Base-by-base conservation (phyloP, 2,888 invertebrate genomes). In the Philaethria dido region DNA sequence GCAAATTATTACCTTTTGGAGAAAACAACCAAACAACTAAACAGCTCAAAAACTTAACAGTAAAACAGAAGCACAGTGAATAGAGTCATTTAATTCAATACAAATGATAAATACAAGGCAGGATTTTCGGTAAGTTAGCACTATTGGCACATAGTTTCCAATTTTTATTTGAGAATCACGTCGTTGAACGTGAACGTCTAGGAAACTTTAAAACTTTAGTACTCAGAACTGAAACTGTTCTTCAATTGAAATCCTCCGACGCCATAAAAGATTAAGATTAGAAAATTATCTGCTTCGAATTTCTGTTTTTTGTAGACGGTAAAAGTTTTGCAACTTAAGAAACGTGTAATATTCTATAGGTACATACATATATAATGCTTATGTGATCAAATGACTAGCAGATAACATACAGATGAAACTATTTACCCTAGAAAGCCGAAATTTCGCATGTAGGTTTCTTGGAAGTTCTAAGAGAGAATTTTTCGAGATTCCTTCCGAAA, bases 111-210 rank as follows among this genome's bases (percentile, higher is more conserved):
- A 47, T 57, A 39, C 44, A 57, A 55, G 11, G 6, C 18, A 16
- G 20, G 39, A 42, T 42, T 62, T 62, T 47, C 1, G 48, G 33
- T 39, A 55, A 66, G 22, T 66, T 61, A 44, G 45, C 16, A 61
- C 62, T 47, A 62, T n/a, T 57, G 36, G 64, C 55, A 42, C 44
- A 65, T 54, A 64, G 64, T 62, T 64, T 42, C 47, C 80, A 83
- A n/a, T 72, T 83, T 82, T 75, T 76, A 78, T 76, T 74, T 74
- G 73, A 72, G 71, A 72, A 60, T 72, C 77, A 77, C 79, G 79
- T 77, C 75, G 80, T 80, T 74, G 75, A 68, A 75, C 79, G 79
- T 81, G 77, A 79, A 82, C 78, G 73, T 69, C 63, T 76, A 75
- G 78, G 74, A 78, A 74, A 77, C 75, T 74, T 65, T 68, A 64